These are phyloP conservation scores for Stylophora pistillata DNA, from an alignment of 64 coral and sea anemone genomes.

Conservation along the genomic window DNA sequence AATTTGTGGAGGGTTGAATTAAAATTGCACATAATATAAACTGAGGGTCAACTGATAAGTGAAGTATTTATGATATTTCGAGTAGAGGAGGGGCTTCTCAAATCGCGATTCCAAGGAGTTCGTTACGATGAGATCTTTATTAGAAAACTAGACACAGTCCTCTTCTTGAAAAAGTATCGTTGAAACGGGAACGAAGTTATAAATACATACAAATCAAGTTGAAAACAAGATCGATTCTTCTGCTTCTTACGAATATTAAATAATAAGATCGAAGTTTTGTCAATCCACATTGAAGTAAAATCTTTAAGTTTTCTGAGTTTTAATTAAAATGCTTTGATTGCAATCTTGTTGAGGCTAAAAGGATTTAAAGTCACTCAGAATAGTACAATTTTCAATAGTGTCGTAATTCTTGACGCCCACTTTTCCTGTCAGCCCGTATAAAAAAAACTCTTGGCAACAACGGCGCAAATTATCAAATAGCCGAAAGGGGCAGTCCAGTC, in stretches of 20 bases:
- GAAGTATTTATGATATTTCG: background rate
- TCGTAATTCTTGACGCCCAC: background rate
- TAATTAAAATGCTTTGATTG: background rate
- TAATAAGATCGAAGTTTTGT: background rate
- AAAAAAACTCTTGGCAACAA: background rate
- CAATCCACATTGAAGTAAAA: background rate
- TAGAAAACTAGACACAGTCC: background rate
- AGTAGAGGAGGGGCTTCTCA: background rate
- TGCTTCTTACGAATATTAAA: background rate
- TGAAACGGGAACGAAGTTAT: background rate
- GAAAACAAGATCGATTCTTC: too few relatives aligned
- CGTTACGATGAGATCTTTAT: background rate
- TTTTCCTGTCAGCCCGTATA: background rate
- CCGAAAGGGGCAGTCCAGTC: background rate
- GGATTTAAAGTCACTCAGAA: slow-evolving; percentile 1
- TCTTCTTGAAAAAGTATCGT: background rate
- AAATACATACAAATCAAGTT: background rate
- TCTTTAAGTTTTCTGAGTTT: background rate
- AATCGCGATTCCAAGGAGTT: background rate
- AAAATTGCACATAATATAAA: background rate
- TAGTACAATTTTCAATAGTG: slow-evolving; percentile 5
- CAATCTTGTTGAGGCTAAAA: background rate
- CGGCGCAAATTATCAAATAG: background rate
- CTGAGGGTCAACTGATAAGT: background rate
- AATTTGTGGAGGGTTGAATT: background rate